A percentile compares a stretch with the other conserved stretches of the same genome.
These are phyloP conservation scores for Acleris sparsana DNA, from an alignment of 2,888 invertebrate species.

Conservation along the genomic window DNA sequence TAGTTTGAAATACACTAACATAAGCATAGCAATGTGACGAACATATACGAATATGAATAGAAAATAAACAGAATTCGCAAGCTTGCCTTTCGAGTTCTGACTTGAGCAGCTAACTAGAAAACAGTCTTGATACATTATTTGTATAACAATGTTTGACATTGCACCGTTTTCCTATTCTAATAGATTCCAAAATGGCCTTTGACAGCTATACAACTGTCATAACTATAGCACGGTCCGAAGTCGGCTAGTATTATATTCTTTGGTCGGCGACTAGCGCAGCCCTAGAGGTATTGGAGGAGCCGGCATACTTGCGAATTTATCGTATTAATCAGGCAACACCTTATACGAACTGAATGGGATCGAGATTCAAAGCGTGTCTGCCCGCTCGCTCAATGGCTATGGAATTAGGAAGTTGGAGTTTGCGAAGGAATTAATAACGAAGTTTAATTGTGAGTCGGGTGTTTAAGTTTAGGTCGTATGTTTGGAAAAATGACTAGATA, in stretches of 20 bases:
- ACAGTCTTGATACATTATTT: neutral
- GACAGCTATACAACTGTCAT: too few relatives aligned
- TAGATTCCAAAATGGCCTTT: too few relatives aligned
- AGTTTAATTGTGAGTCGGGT: constrained; percentile 21
- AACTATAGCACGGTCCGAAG: too few relatives aligned
- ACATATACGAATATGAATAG: too few relatives aligned
- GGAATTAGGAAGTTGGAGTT: constrained; percentile 31
- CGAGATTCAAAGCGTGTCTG: constrained; percentile 36
- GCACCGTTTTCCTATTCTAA: neutral
- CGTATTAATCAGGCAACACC: constrained; percentile 61
- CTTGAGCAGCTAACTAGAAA: neutral
- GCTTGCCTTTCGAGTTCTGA: too few relatives aligned
- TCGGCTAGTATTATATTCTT: too few relatives aligned
- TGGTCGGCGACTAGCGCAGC: constrained; percentile 3
- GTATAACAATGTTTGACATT: constrained; percentile 1
- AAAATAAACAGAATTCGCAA: too few relatives aligned
- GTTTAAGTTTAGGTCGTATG: neutral
- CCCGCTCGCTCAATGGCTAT: constrained; percentile 32
- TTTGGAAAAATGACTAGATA: neutral
- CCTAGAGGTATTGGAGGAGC: constrained; percentile 46
- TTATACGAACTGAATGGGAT: constrained; percentile 54
- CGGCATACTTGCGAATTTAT: constrained; percentile 55
- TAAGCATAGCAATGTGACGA: too few relatives aligned
- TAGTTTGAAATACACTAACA: too few relatives aligned
- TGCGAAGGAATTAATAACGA: constrained; percentile 26